These are phyloP conservation scores for Hoplias malabaricus DNA, from an alignment of 2,113 vertebrate genomes.

Conservation along the genomic window DNA sequence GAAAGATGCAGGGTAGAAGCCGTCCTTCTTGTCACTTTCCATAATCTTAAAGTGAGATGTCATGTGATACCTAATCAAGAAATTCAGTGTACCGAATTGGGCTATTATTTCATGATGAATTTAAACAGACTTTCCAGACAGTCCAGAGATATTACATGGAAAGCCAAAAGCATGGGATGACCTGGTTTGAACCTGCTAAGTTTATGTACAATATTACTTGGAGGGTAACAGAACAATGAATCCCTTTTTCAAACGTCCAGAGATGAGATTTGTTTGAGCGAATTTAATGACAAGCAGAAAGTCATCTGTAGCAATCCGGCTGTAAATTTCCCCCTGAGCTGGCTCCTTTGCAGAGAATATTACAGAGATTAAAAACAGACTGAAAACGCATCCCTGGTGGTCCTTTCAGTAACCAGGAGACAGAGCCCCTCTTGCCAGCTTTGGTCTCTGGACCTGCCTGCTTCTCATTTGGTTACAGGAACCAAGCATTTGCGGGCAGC, in stretches of 20 bases:
- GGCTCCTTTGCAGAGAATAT: slow-evolving; percentile 47
- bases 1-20: slow-evolving; percentile 2
- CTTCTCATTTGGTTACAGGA: slow-evolving; percentile 41
- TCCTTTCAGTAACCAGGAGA: slow-evolving; percentile 46
- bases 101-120: background rate
- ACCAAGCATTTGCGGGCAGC: slow-evolving; percentile 31
- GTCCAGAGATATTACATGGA: background rate
- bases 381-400: slow-evolving; percentile 47
- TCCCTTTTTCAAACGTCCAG: slow-evolving; percentile 21
- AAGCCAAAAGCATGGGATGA: background rate
- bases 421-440: slow-evolving; percentile 41
- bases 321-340: slow-evolving; percentile 46
- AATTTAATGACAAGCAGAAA: slow-evolving; percentile 53
- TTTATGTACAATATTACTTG: slow-evolving; percentile 1
- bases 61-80: background rate
- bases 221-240: background rate
- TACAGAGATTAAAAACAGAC: slow-evolving; percentile 52
- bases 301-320: slow-evolving; percentile 45
- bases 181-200: background rate
- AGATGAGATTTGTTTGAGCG: slow-evolving; percentile 48
- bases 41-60: background rate
- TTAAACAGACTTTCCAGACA: background rate
- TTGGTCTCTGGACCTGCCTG: slow-evolving; percentile 42
- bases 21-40: slow-evolving; percentile 15
- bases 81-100: slow-evolving; percentile 1